phyloP scores from a whole-genome alignment of 1,140 invertebrate genomes.

The Belonocnema kinseyi region DNA sequence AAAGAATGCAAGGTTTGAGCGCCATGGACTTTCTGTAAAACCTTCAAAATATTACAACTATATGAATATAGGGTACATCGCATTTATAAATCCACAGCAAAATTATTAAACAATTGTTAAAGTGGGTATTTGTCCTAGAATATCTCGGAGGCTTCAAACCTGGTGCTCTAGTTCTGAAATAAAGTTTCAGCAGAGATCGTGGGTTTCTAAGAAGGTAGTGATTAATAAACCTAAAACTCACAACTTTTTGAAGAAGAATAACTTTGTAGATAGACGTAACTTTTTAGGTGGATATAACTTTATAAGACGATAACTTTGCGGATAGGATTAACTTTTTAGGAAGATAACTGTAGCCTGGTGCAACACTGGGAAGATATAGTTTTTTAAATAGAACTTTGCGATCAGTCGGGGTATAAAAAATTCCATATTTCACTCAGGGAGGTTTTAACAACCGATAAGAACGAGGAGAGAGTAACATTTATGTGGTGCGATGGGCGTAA shows the following conservation, averaged over 20 bases:
- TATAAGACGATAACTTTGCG: too few species aligned
- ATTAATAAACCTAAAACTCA: conserved; percentile 7
- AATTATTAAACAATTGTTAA: too few species aligned
- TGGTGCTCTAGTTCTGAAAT: not conserved
- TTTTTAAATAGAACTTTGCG: not conserved
- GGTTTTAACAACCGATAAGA: conserved; percentile 10
- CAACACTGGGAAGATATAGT: too few species aligned
- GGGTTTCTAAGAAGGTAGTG: conserved; percentile 10
- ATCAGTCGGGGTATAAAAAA: not conserved
- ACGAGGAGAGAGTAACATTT: conserved; percentile 16
- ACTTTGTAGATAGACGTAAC: not conserved
- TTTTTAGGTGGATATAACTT: not conserved
- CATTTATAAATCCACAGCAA: too few species aligned
- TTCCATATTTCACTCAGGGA: not conserved
- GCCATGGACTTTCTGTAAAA: too few species aligned
- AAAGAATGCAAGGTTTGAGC: too few species aligned
- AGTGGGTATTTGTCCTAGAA: too few species aligned
- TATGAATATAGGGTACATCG: too few species aligned
- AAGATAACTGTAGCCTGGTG: too few species aligned
- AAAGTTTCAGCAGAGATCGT: not conserved
- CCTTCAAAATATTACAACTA: too few species aligned
- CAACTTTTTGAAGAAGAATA: conserved; percentile 2
- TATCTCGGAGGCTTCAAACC: too few species aligned
- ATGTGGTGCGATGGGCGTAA: conserved; percentile 27
- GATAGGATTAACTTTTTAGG: too few species aligned